Evolutionary conservation across 2,888 invertebrate genomes (phyloP).

Genomic region (Tiphia femorata): DNA sequence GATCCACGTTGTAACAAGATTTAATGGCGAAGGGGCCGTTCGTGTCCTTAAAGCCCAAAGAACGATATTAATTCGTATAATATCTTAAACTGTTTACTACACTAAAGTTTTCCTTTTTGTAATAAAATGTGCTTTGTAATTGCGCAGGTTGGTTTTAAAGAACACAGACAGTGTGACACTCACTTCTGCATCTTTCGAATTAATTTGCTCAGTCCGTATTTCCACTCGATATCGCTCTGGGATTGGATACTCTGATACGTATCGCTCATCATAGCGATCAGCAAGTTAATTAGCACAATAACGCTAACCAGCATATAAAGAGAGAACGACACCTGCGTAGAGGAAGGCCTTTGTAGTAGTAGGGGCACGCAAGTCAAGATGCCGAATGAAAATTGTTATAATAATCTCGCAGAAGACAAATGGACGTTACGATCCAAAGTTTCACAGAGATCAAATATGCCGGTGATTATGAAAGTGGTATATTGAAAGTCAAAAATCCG

Average conservation of each 20-base stretch:
- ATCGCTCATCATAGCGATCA: constrained; percentile 99
- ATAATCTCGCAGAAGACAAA: background rate
- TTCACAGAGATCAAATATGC: too few species aligned
- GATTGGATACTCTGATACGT: constrained; percentile 98
- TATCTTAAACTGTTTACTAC: too few species aligned
- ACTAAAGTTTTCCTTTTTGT: too few species aligned
- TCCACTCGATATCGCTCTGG: constrained; percentile 84
- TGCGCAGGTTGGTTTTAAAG: background rate
- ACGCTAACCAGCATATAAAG: constrained; percentile 99
- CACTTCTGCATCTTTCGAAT: constrained; percentile 80
- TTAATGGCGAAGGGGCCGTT: constrained; percentile 79
- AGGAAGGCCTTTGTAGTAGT: background rate
- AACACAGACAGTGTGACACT: constrained; percentile 28
- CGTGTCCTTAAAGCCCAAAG: constrained; percentile 69
- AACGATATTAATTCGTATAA: background rate
- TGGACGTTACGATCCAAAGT: background rate
- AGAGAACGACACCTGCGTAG: constrained; percentile 80
- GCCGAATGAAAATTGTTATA: too few species aligned
- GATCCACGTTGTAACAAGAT: constrained; percentile 75
- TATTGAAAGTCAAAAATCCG: too few species aligned
- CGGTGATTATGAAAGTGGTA: too few species aligned
- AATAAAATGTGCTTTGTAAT: background rate
- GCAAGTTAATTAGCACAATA: constrained; percentile 97
- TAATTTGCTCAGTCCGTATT: constrained; percentile 81
- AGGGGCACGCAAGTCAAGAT: too few species aligned